These are phyloP conservation scores for Neotoxoptera formosana DNA, from an alignment of 1,140 invertebrate species.

Conservation along the genomic window DNA sequence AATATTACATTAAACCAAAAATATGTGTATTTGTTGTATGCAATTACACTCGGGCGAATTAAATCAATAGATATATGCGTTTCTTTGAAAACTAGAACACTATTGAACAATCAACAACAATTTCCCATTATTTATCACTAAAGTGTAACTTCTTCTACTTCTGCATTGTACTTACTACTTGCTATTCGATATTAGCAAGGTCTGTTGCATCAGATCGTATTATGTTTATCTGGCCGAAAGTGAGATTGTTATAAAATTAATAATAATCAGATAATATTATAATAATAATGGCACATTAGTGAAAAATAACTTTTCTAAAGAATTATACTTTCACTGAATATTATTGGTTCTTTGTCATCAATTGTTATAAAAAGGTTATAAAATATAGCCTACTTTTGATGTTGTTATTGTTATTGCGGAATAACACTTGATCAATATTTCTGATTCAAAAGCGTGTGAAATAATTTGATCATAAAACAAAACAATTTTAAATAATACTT, in stretches of 20 bases:
- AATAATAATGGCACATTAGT: conserved; percentile 34
- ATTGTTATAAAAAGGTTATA: conserved; percentile 54
- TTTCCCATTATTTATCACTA: conserved; percentile 7
- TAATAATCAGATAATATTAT: conserved; percentile 10
- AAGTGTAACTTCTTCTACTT: neutral
- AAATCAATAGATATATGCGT: neutral
- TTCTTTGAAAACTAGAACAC: neutral
- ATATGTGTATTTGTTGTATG: neutral
- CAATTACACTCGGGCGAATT: neutral
- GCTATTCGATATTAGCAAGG: neutral
- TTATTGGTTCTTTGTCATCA: conserved; percentile 54
- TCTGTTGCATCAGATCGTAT: conserved; percentile 46
- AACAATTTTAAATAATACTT: neutral
- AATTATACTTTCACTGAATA: conserved; percentile 56
- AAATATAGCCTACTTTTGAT: conserved; percentile 52
- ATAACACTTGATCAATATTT: neutral
- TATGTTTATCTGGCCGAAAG: conserved; percentile 30
- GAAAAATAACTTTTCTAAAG: conserved; percentile 53
- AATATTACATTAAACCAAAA: conserved; percentile 3
- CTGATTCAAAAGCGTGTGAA: conserved; percentile 18
- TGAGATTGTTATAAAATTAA: conserved; percentile 55
- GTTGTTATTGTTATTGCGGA: neutral
- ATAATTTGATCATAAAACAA: conserved; percentile 7
- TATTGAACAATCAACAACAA: neutral
- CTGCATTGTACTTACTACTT: conserved; percentile 39